These are phyloP conservation scores for Vicugna pacos DNA, from an alignment of 2,113 vertebrate species.

Conservation along the genomic window DNA sequence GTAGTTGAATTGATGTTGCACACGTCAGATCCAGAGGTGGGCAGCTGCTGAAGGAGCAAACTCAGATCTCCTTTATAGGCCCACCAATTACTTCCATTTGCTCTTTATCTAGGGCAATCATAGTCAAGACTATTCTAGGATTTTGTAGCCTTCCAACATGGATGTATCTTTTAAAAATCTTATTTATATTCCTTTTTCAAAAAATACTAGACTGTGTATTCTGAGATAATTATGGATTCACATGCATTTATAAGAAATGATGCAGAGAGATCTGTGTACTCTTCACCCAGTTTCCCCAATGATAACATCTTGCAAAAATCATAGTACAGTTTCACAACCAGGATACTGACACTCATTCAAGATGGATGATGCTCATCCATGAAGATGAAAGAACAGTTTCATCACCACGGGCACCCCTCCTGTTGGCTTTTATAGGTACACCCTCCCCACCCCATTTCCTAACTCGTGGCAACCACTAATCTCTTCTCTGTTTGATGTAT, in stretches of 20 bases:
- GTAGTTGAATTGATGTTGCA: not conserved
- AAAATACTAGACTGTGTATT: not conserved
- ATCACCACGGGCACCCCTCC: not conserved
- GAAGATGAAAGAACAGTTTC: not conserved
- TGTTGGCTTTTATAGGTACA: not conserved
- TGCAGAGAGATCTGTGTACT: not conserved
- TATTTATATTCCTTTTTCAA: not conserved
- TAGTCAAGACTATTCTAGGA: not conserved
- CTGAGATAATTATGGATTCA: not conserved
- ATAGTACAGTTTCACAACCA: not conserved
- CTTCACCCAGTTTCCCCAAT: not conserved
- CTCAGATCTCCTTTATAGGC: not conserved
- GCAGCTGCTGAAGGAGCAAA: not conserved
- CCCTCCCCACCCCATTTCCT: not conserved
- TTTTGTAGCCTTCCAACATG: conserved; percentile 35
- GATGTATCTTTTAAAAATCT: not conserved
- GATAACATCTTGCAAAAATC: not conserved
- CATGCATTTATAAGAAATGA: not conserved
- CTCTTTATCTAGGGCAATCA: conserved; percentile 17
- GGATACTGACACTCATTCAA: not conserved
- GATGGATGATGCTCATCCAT: not conserved
- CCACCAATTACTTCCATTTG: not conserved
- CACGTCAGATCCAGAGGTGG: not conserved
- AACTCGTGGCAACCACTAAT: not conserved
- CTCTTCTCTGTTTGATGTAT: not conserved